These are phyloP conservation scores for Drosophila ambigua DNA, from an alignment of 1,140 invertebrate species.

Conservation along the genomic window DNA sequence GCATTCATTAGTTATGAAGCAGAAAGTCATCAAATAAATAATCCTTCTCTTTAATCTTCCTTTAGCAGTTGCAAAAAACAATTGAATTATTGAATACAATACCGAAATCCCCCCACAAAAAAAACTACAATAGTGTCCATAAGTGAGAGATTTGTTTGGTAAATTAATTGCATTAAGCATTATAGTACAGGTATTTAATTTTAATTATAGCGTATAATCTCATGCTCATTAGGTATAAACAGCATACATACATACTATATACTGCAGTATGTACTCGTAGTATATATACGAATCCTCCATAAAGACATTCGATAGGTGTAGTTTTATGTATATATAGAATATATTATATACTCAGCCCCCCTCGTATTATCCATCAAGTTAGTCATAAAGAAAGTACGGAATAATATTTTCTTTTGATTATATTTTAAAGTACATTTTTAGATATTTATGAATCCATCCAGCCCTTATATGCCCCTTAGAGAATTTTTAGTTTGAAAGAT, in stretches of 20 bases:
- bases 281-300: conserved; percentile 15
- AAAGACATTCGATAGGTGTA: conserved; percentile 26
- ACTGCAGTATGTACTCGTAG: conserved; percentile 27
- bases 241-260: conserved; percentile 16
- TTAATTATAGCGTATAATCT: conserved; percentile 31
- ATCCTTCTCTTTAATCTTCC: conserved; percentile 62
- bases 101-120: conserved; percentile 3
- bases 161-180: conserved; percentile 55
- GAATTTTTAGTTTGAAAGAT: too few relatives aligned
- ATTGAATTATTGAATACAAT: not conserved
- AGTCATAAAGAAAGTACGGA: conserved; percentile 17
- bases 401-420: conserved; percentile 3
- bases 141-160: conserved; percentile 63
- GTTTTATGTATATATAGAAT: conserved; percentile 1
- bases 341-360: too few relatives aligned
- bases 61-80: conserved; percentile 52
- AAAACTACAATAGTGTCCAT: conserved; percentile 22
- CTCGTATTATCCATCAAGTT: conserved; percentile 22
- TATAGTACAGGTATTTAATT: conserved; percentile 37
- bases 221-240: conserved; percentile 22
- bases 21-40: conserved; percentile 51
- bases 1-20: conserved; percentile 55
- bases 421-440: not conserved
- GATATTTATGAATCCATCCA: not conserved
- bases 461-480: too few relatives aligned